Evolutionary conservation across 2,113 vertebrate genomes (phyloP).

Genomic region (Burhinus oedicnemus): DNA sequence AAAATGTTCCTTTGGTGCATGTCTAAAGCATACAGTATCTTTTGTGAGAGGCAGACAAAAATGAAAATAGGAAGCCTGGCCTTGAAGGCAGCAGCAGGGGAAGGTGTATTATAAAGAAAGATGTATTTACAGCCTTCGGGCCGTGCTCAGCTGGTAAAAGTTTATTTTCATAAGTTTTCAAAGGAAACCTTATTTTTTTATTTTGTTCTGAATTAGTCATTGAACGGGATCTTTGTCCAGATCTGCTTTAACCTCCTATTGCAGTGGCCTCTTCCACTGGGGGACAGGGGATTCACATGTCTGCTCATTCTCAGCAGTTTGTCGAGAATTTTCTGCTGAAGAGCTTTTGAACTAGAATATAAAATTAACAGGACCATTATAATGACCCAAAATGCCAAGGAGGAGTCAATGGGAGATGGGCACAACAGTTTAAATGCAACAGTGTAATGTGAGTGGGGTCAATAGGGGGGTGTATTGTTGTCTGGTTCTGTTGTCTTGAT

Average conservation of each 20-base stretch:
- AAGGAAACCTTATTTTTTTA: neutral
- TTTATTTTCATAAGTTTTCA: neutral
- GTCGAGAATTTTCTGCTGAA: neutral
- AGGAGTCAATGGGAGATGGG: neutral
- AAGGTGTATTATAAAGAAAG: neutral
- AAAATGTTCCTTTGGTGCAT: slow-evolving; percentile 59
- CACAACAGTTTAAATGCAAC: accelerated
- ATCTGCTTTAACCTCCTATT: neutral
- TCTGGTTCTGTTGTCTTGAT: neutral
- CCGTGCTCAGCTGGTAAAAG: neutral
- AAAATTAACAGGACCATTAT: neutral
- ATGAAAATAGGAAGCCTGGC: neutral
- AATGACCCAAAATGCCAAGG: neutral
- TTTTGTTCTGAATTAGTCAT: neutral
- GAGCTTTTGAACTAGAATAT: neutral
- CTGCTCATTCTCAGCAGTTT: neutral
- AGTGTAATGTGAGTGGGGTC: neutral
- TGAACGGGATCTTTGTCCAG: neutral
- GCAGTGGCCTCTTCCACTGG: neutral
- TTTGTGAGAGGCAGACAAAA: slow-evolving; percentile 32
- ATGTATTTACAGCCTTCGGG: neutral
- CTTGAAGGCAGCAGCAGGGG: slow-evolving; percentile 51
- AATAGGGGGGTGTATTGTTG: accelerated
- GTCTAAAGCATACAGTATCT: slow-evolving; percentile 35
- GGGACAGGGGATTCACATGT: neutral